These are phyloP conservation scores for Trilocha varians DNA, from an alignment of 2,888 invertebrate genomes.

Conservation along the genomic window DNA sequence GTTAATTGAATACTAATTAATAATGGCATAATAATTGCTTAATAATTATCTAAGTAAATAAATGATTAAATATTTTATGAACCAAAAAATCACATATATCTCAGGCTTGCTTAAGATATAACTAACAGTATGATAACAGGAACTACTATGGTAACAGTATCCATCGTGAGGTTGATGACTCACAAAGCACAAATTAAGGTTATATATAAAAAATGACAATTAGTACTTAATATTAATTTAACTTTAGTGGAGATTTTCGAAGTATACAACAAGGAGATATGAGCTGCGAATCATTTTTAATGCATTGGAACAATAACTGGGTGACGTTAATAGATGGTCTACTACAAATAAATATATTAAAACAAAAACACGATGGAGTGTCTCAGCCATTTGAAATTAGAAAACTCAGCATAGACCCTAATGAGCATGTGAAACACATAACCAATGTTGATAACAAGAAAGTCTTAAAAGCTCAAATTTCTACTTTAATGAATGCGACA, in stretches of 20 bases:
- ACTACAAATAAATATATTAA: conserved; percentile 81
- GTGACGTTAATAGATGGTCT: conserved; percentile 84
- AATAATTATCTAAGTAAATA: no score
- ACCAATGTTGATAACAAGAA: background rate
- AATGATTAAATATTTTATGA: no score
- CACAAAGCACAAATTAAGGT: no score
- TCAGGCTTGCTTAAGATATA: no score
- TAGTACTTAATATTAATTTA: no score
- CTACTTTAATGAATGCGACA: conserved; percentile 2
- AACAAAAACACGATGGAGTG: conserved; percentile 70
- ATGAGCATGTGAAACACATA: conserved; percentile 6
- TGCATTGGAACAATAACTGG: conserved; percentile 73
- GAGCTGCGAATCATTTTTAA: background rate
- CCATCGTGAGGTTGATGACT: no score
- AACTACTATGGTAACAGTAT: no score
- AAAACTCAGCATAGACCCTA: conserved; percentile 18
- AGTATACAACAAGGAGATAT: conserved; percentile 2
- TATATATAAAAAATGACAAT: no score
- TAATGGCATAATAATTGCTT: no score
- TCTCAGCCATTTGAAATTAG: conserved; percentile 70
- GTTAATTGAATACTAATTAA: no score
- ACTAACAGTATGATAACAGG: no score
- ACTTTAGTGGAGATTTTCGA: conserved; percentile 3
- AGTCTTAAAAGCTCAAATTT: conserved; percentile 3
- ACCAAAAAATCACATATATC: no score